Evolutionary conservation across 2,113 vertebrate species (phyloP), one percentile per base, ranked within the genome.

Genomic region (Diphyllodes magnificus): DNA sequence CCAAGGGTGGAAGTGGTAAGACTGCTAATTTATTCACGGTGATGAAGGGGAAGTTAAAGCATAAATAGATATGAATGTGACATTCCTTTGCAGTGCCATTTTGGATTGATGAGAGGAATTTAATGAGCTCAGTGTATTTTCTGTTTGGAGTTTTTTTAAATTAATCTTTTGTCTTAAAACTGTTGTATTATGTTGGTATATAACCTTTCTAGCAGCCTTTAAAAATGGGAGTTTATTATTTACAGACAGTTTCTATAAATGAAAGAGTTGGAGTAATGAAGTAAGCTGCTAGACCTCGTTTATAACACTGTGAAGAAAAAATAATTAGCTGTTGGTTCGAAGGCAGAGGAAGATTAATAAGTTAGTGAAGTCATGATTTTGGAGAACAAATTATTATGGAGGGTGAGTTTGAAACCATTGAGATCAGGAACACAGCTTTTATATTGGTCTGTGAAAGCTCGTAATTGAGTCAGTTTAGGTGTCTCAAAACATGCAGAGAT

Each of bases 361-460:
- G 69, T 69, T 86, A 88, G 78, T 88, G 87, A 90, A 96, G 75
- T 65, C 71, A 79, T 91, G 87, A 88, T 88, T 96, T 90, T 81
- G 65, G 75, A 73, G 84, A 66, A 63, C 35, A 93, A 94, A 92
- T 93, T 89, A 33, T 30, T 23, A 6, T 30, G 33, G 53, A 73
- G 82, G 86, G 42, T 53, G 71, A 78, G 49, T 83, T 69, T 88
- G 82, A 77, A 92, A 63, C 68, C 33, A 37, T 81, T 92, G 51
- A 30, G 53, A 85, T 88, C 45, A 90, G 82, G 57, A 93, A 47
- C 28, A 50, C 10, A 14, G 57, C 10, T 83, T 90, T 51, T 39
- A n/a, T 49, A 25, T 15, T 56, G 66, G 64, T 35, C 56, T 59
- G 49, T 50, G 68, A 78, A 88, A 59, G 33, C 22, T 30, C 21